Base-by-base conservation (phyloP, 2,888 invertebrate species). In the Eilema griseolum region DNA sequence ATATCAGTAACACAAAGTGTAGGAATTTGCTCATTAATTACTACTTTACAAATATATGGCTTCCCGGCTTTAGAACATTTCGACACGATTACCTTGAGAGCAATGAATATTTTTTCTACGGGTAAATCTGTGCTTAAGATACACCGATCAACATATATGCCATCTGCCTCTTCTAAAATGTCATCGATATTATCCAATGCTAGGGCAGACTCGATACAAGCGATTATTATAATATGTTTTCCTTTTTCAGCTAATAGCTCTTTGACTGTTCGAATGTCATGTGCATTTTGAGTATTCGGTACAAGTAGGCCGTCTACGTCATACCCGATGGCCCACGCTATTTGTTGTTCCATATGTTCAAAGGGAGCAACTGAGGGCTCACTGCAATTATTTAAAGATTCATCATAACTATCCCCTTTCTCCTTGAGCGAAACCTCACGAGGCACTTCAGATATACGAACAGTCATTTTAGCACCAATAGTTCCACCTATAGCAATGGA, bases 31-130 rank as follows among this genome's bases (percentile, higher is more conserved):
- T 97, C 98, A 97, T 98, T 82, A 96, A 98, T 91, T 96, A 98
- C 89, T 96, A 95, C 98, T 97, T 98, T 98, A 90, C 98, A 98
- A 80, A 99, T 98, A 20, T 98, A 98, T 0, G 98, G 98, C 88
- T 99, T 98, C 3, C 99, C 99, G 72, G 91, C 94, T 87, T 96
- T 96, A 89, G 98, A 98, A 90, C 98, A 98, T 90, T 97, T 97
- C 3, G 98, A 97, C 85, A 98, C 96, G 93, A 99, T 97, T 86
- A 97, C 96, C 93, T 99, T 98, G 89, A 98, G 98, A 0, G 98
- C 98, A 52, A 98, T 95, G 92, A 98, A 98, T 73, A 98, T 97
- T 92, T 98, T 98, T 91, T 98, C 98, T 28, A 98, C 96, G 0
- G 98, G 98, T 75, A 98, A 97, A 92, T 98, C 98, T 80, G 98